A percentile compares a stretch with the other conserved stretches of the same genome.
phyloP scores from a whole-genome alignment of 2,797 vertebrate species.

The Novumbra hubbsi region DNA sequence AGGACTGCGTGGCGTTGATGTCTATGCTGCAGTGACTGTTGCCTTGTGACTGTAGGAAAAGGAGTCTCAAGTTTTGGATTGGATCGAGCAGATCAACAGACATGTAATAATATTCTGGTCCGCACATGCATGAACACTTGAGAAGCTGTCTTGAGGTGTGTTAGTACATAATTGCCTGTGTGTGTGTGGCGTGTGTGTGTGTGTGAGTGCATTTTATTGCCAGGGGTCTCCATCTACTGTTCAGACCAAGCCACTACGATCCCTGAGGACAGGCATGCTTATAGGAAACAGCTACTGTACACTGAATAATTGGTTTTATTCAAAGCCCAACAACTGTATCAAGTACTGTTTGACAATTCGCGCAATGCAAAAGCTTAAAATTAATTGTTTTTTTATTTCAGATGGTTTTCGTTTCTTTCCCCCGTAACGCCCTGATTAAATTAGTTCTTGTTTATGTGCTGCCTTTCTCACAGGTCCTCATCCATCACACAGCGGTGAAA shows the following conservation, averaged over 20 bases:
- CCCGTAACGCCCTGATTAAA: conserved; percentile 24
- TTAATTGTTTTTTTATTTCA: background rate
- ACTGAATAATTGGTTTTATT: background rate
- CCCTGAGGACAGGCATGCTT: conserved; percentile 14
- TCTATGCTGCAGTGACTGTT: conserved; percentile 51
- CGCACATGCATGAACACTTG: conserved; percentile 4
- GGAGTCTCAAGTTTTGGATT: conserved; percentile 20
- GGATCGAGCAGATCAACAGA: conserved; percentile 15
- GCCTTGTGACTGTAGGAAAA: conserved; percentile 34
- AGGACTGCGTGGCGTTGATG: conserved; percentile 29
- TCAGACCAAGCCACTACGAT: conserved; percentile 65
- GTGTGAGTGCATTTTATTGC: conserved; percentile 57
- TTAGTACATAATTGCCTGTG: background rate
- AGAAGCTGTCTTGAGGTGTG: background rate
- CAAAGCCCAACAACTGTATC: background rate
- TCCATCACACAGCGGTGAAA: conserved; percentile 72
- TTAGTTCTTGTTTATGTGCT: conserved; percentile 34
- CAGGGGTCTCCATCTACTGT: conserved; percentile 76
- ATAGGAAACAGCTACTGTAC: background rate
- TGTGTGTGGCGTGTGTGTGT: background rate
- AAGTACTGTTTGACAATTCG: background rate
- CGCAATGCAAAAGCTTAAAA: background rate
- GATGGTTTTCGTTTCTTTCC: conserved; percentile 8
- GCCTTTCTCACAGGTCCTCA: conserved; percentile 67
- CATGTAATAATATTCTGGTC: conserved; percentile 1